These are phyloP conservation scores for Poecile atricapillus DNA, from an alignment of 2,113 vertebrate genomes.

Conservation along the genomic window DNA sequence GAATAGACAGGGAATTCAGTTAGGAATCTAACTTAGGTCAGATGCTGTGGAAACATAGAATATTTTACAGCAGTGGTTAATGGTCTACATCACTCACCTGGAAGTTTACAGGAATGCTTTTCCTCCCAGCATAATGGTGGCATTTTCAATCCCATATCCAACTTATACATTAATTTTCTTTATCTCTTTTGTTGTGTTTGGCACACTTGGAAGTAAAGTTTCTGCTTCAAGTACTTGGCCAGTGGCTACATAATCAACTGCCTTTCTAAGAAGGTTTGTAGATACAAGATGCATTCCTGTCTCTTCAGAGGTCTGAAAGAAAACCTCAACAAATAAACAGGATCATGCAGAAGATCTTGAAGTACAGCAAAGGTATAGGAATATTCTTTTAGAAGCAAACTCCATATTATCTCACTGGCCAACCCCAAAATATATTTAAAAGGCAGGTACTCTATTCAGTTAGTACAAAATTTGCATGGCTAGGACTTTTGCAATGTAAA, in stretches of 20 bases:
- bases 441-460: background rate
- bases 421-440: background rate
- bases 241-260: background rate
- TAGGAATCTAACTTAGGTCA: background rate
- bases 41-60: background rate
- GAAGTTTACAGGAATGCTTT: background rate
- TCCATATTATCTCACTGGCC: background rate
- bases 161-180: background rate
- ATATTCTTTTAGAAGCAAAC: background rate
- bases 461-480: background rate
- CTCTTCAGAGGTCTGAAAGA: background rate
- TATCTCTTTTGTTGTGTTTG: background rate
- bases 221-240: background rate
- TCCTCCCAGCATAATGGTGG: background rate
- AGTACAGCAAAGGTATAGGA: background rate
- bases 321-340: rapidly evolving
- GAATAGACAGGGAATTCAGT: background rate
- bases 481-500: background rate
- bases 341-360: background rate
- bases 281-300: background rate
- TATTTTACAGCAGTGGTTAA: background rate
- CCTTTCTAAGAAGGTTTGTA: background rate
- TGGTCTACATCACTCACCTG: background rate
- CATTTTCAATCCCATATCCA: background rate
- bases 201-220: background rate